These are phyloP conservation scores for Coelopa pilipes DNA, from an alignment of 2,888 invertebrate genomes.

Conservation along the genomic window DNA sequence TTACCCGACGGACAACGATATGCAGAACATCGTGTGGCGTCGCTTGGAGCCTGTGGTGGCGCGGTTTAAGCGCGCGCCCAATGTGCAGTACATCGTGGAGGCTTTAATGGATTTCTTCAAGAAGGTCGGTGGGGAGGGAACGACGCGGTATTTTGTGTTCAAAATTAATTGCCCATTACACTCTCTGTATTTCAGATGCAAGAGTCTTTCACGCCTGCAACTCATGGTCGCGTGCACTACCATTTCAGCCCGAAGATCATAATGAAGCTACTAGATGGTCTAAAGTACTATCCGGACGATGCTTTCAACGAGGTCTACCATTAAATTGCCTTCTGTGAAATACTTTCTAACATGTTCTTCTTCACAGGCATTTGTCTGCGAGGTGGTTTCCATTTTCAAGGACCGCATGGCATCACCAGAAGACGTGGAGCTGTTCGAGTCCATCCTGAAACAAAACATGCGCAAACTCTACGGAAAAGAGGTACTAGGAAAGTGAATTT, in stretches of 20 bases:
- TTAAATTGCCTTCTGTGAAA: not conserved
- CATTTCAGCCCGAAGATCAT: constrained; percentile 66
- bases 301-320: constrained; percentile 60
- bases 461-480: constrained; percentile 62
- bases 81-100: constrained; percentile 58
- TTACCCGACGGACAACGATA: constrained; percentile 62
- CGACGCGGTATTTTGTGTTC: not conserved
- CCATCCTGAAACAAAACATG: constrained; percentile 71
- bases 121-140: constrained; percentile 52
- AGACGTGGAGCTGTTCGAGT: constrained; percentile 74
- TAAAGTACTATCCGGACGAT: constrained; percentile 60
- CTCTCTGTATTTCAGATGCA: constrained; percentile 54
- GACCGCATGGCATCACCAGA: constrained; percentile 77
- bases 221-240: constrained; percentile 58
- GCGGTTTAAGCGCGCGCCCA: constrained; percentile 51
- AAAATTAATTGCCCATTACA: too few relatives aligned
- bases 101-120: constrained; percentile 62
- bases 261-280: constrained; percentile 59
- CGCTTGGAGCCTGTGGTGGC: constrained; percentile 58
- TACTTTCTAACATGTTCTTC: not conserved
- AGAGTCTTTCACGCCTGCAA: constrained; percentile 52
- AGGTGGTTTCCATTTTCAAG: constrained; percentile 79
- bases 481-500: constrained; percentile 46
- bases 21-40: constrained; percentile 62
- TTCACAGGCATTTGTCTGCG: constrained; percentile 76